Evolutionary conservation across 2,888 invertebrate species (phyloP).

Genomic region (Seira musarum): DNA sequence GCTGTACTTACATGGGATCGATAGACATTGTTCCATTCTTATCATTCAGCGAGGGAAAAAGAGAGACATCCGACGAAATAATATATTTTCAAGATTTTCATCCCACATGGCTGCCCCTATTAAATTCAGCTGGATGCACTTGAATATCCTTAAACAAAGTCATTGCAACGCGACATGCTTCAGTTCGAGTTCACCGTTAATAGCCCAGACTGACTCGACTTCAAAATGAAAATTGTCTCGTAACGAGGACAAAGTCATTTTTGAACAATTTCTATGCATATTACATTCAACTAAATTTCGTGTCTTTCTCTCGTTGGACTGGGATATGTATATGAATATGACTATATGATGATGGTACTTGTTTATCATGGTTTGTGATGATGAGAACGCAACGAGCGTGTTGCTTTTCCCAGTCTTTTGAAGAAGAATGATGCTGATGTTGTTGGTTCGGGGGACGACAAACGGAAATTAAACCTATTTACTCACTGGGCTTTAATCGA

Average conservation of each 20-base stretch:
- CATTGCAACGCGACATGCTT: constrained; percentile 24
- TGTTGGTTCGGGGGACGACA: constrained; percentile 59
- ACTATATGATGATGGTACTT: constrained; percentile 29
- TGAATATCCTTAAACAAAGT: constrained; percentile 11
- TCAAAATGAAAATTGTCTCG: not conserved
- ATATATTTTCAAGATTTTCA: not conserved
- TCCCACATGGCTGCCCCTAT: constrained; percentile 6
- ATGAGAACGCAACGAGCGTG: constrained; percentile 25
- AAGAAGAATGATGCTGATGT: constrained; percentile 34
- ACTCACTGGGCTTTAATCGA: constrained; percentile 67
- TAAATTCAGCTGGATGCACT: constrained; percentile 36
- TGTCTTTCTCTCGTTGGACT: constrained; percentile 2
- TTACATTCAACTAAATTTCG: not conserved
- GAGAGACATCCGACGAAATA: no score
- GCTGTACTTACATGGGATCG: no score
- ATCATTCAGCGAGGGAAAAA: no score
- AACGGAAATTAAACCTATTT: constrained; percentile 70
- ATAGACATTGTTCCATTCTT: no score
- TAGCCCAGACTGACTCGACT: not conserved
- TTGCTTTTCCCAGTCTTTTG: constrained; percentile 5
- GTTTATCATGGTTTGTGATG: constrained; percentile 51
- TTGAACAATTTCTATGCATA: constrained; percentile 5
- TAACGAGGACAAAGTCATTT: not conserved
- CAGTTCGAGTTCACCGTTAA: constrained; percentile 9
- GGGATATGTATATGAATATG: not conserved